Base-by-base conservation (phyloP, 2,888 invertebrate species). In the Meiosimyza platycephala region DNA sequence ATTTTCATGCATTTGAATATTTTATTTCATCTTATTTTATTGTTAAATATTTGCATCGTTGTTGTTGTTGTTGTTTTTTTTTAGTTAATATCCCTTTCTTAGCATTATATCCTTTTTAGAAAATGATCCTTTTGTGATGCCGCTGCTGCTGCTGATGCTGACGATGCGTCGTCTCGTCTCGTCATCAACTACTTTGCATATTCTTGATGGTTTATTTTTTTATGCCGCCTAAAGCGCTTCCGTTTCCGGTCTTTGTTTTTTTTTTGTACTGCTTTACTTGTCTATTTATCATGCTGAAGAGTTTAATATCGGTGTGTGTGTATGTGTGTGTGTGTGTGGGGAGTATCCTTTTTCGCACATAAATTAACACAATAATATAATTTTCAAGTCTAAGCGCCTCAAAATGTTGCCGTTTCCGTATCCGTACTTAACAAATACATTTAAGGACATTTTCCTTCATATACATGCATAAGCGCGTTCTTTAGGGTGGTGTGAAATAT, bases 331-430 rank as follows among this genome's bases (percentile, higher is more conserved):
- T 50, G n/a, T 57, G 40, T 33, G n/a, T 33, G 22, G 52, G 40
- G 16, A 15, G 33, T 65, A 47, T 51, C 28, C 70, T 70, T 62
- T 60, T 64, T 73, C 69, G 54, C 69, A 72, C 65, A 74, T 74
- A 74, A 74, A 74, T 74, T 74, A 74, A 74, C 74, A 68, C 71
- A 72, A 70, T 74, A 72, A 74, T 72, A 68, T 69, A 60, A 72
- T 74, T 74, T 74, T 72, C 74, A 72, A 74, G 74, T 72, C 72
- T 72, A 74, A 74, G 69, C 72, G 72, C 59, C 52, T 50, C 28
- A 73, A 73, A 57, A 22, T 73, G 69, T 65, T 64, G 68, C 59
- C 72, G 60, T 71, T 73, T 66, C 73, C 73, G 67, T 51, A 66
- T 73, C 73, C 71, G 71, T 33, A 63, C 40, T 40, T 40, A 40